phyloP scores from a whole-genome alignment of 2,113 vertebrate species.

The Dasyprocta punctata region DNA sequence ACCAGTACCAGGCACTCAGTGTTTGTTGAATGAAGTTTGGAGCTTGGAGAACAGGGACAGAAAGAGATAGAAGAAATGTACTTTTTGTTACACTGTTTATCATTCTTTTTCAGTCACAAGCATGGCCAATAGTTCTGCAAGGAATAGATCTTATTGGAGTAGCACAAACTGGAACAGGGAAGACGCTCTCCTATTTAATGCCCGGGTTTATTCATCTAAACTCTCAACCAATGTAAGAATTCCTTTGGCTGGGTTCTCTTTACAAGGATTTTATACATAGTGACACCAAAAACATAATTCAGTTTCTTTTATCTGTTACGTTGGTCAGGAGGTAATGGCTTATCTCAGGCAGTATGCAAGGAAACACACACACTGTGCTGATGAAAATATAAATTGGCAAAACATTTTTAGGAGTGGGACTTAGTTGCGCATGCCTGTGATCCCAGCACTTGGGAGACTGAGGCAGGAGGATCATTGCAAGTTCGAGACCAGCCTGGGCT shows the following conservation, averaged over 20 bases:
- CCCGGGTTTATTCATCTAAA: constrained; percentile 98
- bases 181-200: constrained; percentile 96
- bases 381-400: not conserved
- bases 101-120: constrained; percentile 91
- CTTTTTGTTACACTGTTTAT: constrained; percentile 38
- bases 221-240: constrained; percentile 93
- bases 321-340: not conserved
- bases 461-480: no score
- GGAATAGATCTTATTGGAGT: constrained; percentile 97
- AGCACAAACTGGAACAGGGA: constrained; percentile 97
- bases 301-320: not conserved
- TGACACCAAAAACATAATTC: not conserved
- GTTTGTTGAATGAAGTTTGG: not conserved
- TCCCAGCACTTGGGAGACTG: no score
- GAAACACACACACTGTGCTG: not conserved
- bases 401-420: not conserved
- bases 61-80: not conserved
- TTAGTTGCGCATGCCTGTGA: no score
- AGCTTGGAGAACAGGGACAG: not conserved
- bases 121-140: constrained; percentile 95
- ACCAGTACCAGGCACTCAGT: not conserved
- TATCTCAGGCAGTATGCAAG: not conserved
- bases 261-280: not conserved
- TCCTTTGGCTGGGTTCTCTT: constrained; percentile 10
- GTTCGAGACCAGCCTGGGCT: no score